Conservation (phyloP, 1,140 invertebrate genomes). For the Penaeus japonicus region DNA sequence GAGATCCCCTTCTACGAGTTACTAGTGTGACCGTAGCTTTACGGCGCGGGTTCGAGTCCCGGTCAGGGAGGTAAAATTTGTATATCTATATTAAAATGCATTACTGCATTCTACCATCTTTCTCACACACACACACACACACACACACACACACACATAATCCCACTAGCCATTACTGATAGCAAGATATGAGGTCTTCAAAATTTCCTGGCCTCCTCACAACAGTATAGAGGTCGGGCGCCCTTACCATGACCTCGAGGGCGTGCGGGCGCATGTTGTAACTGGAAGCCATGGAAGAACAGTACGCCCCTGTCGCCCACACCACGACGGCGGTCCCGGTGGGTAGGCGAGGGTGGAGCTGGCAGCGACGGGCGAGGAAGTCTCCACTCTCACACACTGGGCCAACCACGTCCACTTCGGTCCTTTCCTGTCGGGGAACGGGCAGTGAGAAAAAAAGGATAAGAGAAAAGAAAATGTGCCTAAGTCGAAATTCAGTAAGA, state of each 20-base stretch:
- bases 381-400: slow-evolving; percentile 39
- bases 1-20: no score
- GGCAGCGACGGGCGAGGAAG: slow-evolving; percentile 1
- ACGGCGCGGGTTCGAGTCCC: no score
- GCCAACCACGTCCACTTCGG: slow-evolving; percentile 2
- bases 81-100: no score
- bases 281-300: slow-evolving; percentile 32
- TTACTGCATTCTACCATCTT: no score
- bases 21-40: no score
- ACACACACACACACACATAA: no score
- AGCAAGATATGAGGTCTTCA: neutral
- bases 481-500: no score
- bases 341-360: neutral
- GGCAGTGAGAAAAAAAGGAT: no score
- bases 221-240: neutral
- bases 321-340: neutral
- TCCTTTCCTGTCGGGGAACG: neutral
- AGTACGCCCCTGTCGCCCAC: slow-evolving; percentile 31
- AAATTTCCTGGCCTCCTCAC: slow-evolving; percentile 21
- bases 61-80: no score
- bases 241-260: slow-evolving; percentile 18
- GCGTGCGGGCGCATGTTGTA: slow-evolving; percentile 34
- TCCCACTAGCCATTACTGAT: no score
- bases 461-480: no score
- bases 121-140: no score